Percentiles rank a stretch among this genome's conserved stretches.
Conservation (phyloP, 1,140 invertebrate species). For the Metaphire vulgaris region DNA sequence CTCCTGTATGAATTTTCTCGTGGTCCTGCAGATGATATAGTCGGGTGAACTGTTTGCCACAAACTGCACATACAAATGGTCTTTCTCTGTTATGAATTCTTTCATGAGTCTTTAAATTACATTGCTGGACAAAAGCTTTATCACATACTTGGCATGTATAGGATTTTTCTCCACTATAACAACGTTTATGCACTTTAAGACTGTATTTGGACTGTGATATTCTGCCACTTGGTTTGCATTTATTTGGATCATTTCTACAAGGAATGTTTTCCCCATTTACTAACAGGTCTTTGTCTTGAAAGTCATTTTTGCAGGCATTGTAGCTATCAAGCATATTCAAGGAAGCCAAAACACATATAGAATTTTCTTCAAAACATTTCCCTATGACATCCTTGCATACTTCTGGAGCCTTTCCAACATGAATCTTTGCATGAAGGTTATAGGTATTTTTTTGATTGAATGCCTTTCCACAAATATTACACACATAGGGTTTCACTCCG, state of each 20-base stretch:
- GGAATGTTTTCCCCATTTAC: not conserved
- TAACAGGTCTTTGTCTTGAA: not conserved
- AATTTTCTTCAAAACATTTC: too few species aligned
- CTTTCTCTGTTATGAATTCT: too few species aligned
- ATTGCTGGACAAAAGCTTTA: not conserved
- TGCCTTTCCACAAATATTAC: not conserved
- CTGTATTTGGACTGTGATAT: not conserved
- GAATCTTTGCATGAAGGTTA: not conserved
- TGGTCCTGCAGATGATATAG: not conserved
- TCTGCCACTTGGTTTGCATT: not conserved
- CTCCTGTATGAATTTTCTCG: conserved; percentile 7
- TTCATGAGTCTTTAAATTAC: not conserved
- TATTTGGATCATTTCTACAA: not conserved
- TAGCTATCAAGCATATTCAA: too few species aligned
- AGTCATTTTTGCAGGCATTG: not conserved
- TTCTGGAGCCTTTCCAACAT: not conserved
- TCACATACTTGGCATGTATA: not conserved
- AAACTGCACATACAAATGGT: conserved; percentile 3
- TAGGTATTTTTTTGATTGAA: not conserved
- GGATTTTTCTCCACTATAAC: not conserved
- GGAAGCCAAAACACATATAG: too few species aligned
- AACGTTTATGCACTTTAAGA: not conserved
- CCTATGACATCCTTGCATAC: too few species aligned
- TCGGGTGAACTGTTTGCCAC: not conserved
- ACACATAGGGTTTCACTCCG: conserved; percentile 7